phyloP scores from a whole-genome alignment of 2,113 vertebrate species.

The pig (Sus scrofa) region DNA sequence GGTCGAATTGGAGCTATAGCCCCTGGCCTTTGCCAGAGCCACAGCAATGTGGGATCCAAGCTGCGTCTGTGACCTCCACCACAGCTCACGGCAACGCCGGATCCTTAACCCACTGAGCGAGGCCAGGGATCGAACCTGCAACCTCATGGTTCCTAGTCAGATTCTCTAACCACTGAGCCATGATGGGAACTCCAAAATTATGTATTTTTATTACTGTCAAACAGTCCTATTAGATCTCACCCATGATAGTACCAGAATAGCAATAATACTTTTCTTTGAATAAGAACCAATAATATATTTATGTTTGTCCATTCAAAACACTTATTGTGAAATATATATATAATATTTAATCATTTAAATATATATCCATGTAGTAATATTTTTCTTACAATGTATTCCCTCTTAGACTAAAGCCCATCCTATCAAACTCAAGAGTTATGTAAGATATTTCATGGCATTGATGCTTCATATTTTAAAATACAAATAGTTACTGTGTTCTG shows the following conservation, averaged over 20 bases:
- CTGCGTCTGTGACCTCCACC: too few relatives aligned
- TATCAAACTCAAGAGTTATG: conserved; percentile 53
- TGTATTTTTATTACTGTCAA: conserved; percentile 43
- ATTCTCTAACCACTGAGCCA: too few relatives aligned
- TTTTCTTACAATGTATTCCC: conserved; percentile 57
- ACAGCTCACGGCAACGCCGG: too few relatives aligned
- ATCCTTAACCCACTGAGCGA: too few relatives aligned
- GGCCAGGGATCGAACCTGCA: too few relatives aligned
- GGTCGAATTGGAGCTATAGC: too few relatives aligned
- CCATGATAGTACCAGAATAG: neutral
- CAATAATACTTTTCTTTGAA: conserved; percentile 53
- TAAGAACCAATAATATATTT: conserved; percentile 65
- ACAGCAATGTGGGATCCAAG: too few relatives aligned
- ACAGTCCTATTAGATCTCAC: conserved; percentile 4
- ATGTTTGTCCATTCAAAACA: conserved; percentile 50
- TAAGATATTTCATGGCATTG: conserved; percentile 32
- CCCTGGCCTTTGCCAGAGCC: too few relatives aligned
- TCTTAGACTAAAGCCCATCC: conserved; percentile 58
- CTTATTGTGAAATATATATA: conserved; percentile 57
- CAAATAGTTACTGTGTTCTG: conserved; percentile 61
- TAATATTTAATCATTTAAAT: conserved; percentile 62
- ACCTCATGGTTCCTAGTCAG: too few relatives aligned
- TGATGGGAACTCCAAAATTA: too few relatives aligned
- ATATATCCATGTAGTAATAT: conserved; percentile 29
- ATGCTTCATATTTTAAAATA: conserved; percentile 67